Evolutionary conservation across 2,797 vertebrate species (phyloP), one percentile per base, ranked within the genome.

Genomic region (Poecilia gillii): DNA sequence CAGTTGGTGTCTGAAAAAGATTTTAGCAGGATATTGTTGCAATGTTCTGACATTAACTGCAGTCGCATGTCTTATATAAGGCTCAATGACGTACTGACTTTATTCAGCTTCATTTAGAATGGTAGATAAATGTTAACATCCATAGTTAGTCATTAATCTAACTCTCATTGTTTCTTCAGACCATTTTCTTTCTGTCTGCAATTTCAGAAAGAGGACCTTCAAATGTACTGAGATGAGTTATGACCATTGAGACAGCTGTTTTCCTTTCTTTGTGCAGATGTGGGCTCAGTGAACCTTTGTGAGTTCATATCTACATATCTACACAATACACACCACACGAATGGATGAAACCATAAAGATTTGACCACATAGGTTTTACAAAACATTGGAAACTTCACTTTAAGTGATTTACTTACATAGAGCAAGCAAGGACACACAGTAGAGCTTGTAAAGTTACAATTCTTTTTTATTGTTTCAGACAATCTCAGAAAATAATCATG

Each of bases 221-320:
- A 82, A 75, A 84, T 84, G 78, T 68, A 77, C 76, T 36, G 59
- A 77, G 74, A 84, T 80, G 72, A 78, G 82, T 46, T 71, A 81
- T 89, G 73, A 55, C 82, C 77, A 86, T 85, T 76, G 83, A 64
- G 80, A 91, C 73, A 53, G 20, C 72, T 45, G 1, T 77, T 73
- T 73, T 81, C 76, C 46, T 75, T 23, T 41, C 36, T 82, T 39
- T 55, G 70, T 75, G 73, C 45, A 74, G 66, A 45, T 20, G 36
- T 75, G 77, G 57, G 51, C 25, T 46, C 20, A 9, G 55, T 57
- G 33, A 70, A 82, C 76, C 46, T 73, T 62, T 59, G 46, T 25
- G 23, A 84, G 79, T 13, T 81, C 41, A 47, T 74, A 68, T 73
- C 53, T 73, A 80, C 33, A 33, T 33, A 33, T 33, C 33, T 49